These are phyloP conservation scores for Pyrgus malvae DNA, from an alignment of 2,888 invertebrate species.

Conservation along the genomic window DNA sequence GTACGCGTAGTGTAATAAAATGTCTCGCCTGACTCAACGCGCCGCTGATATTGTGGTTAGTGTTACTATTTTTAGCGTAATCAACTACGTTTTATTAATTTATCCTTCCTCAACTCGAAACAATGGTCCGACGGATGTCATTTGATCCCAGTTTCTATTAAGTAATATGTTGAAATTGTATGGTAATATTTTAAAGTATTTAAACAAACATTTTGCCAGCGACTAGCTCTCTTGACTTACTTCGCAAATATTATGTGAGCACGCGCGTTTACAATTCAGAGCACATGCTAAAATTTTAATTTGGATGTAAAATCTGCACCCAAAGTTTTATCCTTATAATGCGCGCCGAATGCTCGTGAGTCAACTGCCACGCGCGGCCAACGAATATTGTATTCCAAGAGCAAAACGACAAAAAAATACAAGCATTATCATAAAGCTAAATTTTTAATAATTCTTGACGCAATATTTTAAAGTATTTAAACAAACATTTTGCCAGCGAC, in stretches of 20 bases:
- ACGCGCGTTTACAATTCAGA: conserved; percentile 6
- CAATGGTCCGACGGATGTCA: too few relatives aligned
- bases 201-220: neutral
- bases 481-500: neutral
- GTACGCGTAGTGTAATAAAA: conserved; percentile 10
- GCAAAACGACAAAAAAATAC: too few relatives aligned
- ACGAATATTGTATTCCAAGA: too few relatives aligned
- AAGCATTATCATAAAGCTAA: too few relatives aligned
- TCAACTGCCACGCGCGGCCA: conserved; percentile 58
- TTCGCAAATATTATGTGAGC: neutral
- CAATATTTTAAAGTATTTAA: neutral
- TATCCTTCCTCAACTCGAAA: neutral
- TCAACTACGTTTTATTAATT: neutral
- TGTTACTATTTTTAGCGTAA: conserved; percentile 7
- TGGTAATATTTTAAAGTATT: too few relatives aligned
- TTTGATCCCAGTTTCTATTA: too few relatives aligned
- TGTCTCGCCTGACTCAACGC: conserved; percentile 16
- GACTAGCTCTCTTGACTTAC: neutral
- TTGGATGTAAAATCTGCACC: conserved; percentile 18
- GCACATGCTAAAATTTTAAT: conserved; percentile 18
- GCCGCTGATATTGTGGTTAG: neutral
- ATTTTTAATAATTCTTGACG: too few relatives aligned
- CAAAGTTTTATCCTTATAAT: conserved; percentile 27
- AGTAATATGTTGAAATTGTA: too few relatives aligned
- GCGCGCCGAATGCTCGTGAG: conserved; percentile 40